Evolutionary conservation across 2,888 invertebrate genomes (phyloP), one percentile per base, ranked within the genome.

Genomic region (Teleiodes luculella): DNA sequence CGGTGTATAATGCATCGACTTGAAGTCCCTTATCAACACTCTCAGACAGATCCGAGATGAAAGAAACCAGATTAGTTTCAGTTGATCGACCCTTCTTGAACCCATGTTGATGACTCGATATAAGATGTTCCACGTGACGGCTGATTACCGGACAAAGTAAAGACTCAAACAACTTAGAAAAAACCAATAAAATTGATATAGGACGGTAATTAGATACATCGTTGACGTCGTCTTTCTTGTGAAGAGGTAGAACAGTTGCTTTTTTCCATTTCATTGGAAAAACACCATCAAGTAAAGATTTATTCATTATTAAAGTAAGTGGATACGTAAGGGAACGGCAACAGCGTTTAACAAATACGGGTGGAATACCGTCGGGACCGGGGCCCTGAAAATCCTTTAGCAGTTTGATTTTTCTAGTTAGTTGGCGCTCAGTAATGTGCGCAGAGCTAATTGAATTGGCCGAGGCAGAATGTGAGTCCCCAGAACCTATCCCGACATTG

Each of bases 261-360:
- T 11, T 33, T 20, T 52, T 52, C 52, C 52, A 52, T n/a, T 16
- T 11, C 1, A 1, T 13, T 1, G 52, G 52, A 20, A 52, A 52
- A 2, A 36, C 10, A 14, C 45, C 45, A n/a, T 36, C 24, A 7
- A 1, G 2, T 30, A 52, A 30, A 11, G 52, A 52, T 8, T 10
- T 20, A 24, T 52, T 52, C 4, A 52, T 20, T 1, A 52, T 52
- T 1, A 36, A 11, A 3, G 52, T 14, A 4, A 52, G 28, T 10
- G 52, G 52, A 2, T 3, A 16, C n/a, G 41, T 46, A 8, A 52
- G 30, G 1, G 28, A 7, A 7, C 11, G 11, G n/a, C 45, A 45
- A 35, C 20, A 20, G 1, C 24, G 11, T 33, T 52, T 52, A 8
- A 46, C n/a, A 31, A 35, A 52, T 1, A 52, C 16, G 11, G 52